Percentiles rank a stretch among this genome's conserved stretches.
Conservation (phyloP, 2,797 vertebrate genomes). For the Hapalemur alaotrensis region DNA sequence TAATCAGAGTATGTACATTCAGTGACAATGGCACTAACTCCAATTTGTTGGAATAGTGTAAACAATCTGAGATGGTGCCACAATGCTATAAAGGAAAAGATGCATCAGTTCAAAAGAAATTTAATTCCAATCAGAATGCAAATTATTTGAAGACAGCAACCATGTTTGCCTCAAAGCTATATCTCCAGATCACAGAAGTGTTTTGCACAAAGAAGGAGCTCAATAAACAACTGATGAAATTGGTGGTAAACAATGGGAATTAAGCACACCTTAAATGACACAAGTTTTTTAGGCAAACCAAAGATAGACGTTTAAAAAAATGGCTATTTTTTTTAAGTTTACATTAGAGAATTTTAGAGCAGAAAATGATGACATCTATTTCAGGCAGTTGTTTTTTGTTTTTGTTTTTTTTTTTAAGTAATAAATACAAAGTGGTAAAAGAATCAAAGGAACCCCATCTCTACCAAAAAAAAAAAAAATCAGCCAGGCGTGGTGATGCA, state of each 20-base stretch:
- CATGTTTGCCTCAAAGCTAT: background rate
- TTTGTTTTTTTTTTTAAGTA: background rate
- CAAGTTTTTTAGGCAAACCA: background rate
- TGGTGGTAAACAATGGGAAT: background rate
- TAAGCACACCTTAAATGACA: slow-evolving; percentile 4
- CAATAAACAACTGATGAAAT: background rate
- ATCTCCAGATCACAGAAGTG: too few relatives aligned
- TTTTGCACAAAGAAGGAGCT: background rate
- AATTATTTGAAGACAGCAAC: background rate
- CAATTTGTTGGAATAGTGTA: background rate
- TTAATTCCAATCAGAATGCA: slow-evolving; percentile 24
- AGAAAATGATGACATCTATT: background rate
- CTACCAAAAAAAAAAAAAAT: background rate
- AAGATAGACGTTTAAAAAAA: background rate
- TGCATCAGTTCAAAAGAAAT: slow-evolving; percentile 16
- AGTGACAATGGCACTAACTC: background rate
- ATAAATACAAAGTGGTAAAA: background rate
- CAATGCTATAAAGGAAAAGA: background rate
- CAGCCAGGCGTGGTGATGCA: background rate
- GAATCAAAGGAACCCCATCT: background rate
- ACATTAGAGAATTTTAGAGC: background rate
- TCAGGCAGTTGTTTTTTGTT: background rate
- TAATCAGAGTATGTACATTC: background rate
- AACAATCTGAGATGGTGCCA: background rate
- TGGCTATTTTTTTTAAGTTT: background rate